A percentile compares a stretch with the other conserved stretches of the same genome.
Evolutionary conservation across 2,797 vertebrate genomes (phyloP).

Genomic region (Poecilia wingei): DNA sequence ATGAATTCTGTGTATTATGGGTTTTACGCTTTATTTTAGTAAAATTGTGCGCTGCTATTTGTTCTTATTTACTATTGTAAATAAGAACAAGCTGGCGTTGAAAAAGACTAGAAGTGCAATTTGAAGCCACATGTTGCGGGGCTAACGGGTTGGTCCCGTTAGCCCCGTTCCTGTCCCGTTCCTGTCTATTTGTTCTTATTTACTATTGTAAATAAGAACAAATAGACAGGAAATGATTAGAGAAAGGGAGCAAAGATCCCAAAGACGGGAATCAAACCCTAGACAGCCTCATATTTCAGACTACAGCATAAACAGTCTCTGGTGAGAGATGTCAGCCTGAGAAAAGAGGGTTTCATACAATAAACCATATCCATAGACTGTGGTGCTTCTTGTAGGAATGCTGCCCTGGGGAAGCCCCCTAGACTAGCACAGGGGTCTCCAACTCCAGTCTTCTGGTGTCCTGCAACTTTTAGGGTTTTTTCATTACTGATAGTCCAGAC

Average conservation of each 20-base stretch:
- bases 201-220: not conserved
- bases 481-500: too few relatives aligned
- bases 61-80: not conserved
- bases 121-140: too few relatives aligned
- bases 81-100: not conserved
- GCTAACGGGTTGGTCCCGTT: too few relatives aligned
- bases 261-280: not conserved
- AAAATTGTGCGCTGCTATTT: not conserved
- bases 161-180: too few relatives aligned
- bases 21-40: not conserved
- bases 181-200: not conserved
- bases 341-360: not conserved
- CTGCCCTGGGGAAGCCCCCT: too few relatives aligned
- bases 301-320: not conserved
- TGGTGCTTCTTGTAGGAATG: too few relatives aligned
- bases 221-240: not conserved
- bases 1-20: not conserved
- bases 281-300: not conserved
- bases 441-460: not conserved
- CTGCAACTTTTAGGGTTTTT: not conserved
- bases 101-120: too few relatives aligned
- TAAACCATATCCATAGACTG: not conserved
- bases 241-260: not conserved
- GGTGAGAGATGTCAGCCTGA: not conserved
- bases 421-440: not conserved